Percentiles rank a stretch among this genome's conserved stretches.
phyloP scores from a whole-genome alignment of 1,140 invertebrate genomes.

The Diorhabda sublineata region DNA sequence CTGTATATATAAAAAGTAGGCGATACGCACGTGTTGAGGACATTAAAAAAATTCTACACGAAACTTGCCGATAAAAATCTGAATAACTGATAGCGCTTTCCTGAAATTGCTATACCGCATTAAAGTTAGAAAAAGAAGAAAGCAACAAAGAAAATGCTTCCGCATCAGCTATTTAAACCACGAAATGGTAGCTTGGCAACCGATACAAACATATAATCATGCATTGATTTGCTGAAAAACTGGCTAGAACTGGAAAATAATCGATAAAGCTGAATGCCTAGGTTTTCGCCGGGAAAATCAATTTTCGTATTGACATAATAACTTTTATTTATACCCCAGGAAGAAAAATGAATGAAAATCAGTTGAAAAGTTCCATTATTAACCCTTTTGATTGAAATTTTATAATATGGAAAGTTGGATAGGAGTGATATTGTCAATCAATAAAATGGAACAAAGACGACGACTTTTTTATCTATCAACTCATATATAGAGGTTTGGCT shows the following conservation, averaged over 20 bases:
- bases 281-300: constrained; percentile 37
- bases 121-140: constrained; percentile 28
- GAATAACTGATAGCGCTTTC: constrained; percentile 27
- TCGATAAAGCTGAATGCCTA: constrained; percentile 40
- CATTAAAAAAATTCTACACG: constrained; percentile 23
- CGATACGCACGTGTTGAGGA: constrained; percentile 18
- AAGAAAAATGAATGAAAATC: constrained; percentile 18
- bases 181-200: constrained; percentile 42
- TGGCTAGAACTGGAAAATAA: constrained; percentile 40
- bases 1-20: neutral
- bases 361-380: neutral
- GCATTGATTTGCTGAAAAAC: constrained; percentile 43
- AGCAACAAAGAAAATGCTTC: constrained; percentile 31
- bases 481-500: too few relatives aligned
- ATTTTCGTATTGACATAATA: constrained; percentile 33
- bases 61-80: constrained; percentile 25
- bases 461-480: too few relatives aligned
- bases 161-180: constrained; percentile 31
- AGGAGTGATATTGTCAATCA: too few relatives aligned
- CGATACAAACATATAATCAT: constrained; percentile 40
- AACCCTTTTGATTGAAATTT: neutral
- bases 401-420: too few relatives aligned
- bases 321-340: constrained; percentile 8
- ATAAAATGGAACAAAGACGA: too few relatives aligned
- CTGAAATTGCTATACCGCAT: constrained; percentile 30